phyloP scores from a whole-genome alignment of 2,113 vertebrate genomes.

The Aegotheles bennettii region DNA sequence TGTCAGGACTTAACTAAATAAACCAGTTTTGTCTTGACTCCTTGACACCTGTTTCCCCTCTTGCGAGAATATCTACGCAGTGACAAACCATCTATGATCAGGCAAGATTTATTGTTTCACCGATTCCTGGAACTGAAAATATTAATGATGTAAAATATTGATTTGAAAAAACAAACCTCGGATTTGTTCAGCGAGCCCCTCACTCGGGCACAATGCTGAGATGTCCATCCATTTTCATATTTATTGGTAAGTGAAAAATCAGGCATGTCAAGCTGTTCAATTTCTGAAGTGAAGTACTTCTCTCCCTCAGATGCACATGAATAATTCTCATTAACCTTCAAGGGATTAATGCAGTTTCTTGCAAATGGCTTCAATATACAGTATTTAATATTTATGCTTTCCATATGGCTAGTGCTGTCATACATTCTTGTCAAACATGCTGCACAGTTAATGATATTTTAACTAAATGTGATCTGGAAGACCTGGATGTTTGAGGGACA shows the following conservation, averaged over 20 bases:
- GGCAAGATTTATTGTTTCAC: constrained; percentile 27
- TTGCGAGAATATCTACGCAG: background rate
- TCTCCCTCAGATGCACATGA: constrained; percentile 68
- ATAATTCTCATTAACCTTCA: constrained; percentile 72
- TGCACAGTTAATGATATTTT: constrained; percentile 57
- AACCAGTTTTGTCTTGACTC: background rate
- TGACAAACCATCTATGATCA: background rate
- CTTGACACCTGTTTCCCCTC: background rate
- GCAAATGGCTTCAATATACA: constrained; percentile 69
- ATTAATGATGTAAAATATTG: constrained; percentile 62
- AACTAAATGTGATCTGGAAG: background rate
- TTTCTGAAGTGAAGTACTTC: constrained; percentile 65
- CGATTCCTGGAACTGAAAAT: constrained; percentile 50
- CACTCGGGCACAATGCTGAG: background rate
- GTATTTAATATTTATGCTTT: constrained; percentile 70
- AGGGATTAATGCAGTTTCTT: constrained; percentile 69
- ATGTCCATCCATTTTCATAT: constrained; percentile 51
- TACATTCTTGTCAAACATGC: constrained; percentile 64
- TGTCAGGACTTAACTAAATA: background rate
- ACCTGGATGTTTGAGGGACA: constrained; percentile 32
- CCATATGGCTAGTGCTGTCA: constrained; percentile 64
- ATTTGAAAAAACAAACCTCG: constrained; percentile 35
- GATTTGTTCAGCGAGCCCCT: background rate
- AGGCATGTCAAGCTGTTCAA: constrained; percentile 59
- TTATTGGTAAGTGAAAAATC: constrained; percentile 66